A percentile compares a stretch with the other conserved stretches of the same genome.
phyloP scores from a whole-genome alignment of 2,113 vertebrate genomes.

The Turdus rufiventris region DNA sequence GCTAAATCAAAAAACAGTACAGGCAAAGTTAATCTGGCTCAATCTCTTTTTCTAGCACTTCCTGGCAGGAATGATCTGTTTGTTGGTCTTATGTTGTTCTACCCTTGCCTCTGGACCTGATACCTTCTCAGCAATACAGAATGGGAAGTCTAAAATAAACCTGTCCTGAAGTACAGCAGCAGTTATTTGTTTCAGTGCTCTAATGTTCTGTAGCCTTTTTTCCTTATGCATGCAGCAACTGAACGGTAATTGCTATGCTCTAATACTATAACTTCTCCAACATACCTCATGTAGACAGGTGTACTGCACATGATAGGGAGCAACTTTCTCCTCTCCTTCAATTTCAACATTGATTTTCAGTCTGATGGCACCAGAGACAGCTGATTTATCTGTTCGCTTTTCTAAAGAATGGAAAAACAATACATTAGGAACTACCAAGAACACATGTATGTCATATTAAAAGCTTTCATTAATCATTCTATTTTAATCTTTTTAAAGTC shows the following conservation, averaged over 20 bases:
- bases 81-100: not conserved
- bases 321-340: conserved; percentile 95
- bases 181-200: not conserved
- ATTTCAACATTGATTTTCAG: conserved; percentile 97
- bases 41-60: not conserved
- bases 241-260: not conserved
- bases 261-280: not conserved
- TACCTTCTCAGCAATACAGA: not conserved
- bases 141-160: not conserved
- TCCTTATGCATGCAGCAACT: not conserved
- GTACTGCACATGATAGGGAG: conserved; percentile 94
- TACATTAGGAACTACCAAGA: not conserved
- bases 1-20: not conserved
- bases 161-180: not conserved
- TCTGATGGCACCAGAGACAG: conserved; percentile 92
- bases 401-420: conserved; percentile 71
- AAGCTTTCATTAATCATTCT: not conserved
- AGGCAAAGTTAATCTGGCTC: not conserved
- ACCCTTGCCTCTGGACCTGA: not conserved
- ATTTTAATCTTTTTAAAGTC: not conserved
- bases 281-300: conserved; percentile 97
- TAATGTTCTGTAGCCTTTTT: not conserved
- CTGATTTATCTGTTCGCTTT: conserved; percentile 95
- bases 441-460: not conserved
- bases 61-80: not conserved